These are phyloP conservation scores for Macrotrachela quadricornifera DNA, from an alignment of 1,140 invertebrate species.

Conservation along the genomic window DNA sequence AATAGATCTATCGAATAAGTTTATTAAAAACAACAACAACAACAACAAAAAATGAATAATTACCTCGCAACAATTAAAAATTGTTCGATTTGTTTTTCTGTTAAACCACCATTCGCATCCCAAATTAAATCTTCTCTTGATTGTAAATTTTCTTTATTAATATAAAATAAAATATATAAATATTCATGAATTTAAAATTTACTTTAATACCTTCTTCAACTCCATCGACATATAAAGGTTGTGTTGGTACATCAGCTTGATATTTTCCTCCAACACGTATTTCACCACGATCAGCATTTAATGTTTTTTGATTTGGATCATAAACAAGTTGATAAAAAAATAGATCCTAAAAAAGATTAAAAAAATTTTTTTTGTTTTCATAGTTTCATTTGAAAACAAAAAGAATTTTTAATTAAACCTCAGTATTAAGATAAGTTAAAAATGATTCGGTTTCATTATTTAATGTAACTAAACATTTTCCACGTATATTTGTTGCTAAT, in stretches of 20 bases:
- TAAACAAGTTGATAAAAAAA: slow-evolving; percentile 99
- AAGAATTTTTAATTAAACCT: neutral
- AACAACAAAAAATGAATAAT: too few species aligned
- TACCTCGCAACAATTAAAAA: slow-evolving; percentile 68
- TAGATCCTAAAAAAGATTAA: slow-evolving; percentile 39
- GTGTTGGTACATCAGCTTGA: slow-evolving; percentile 54
- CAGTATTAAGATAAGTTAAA: too few species aligned
- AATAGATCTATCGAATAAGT: slow-evolving; percentile 48
- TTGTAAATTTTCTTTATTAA: neutral
- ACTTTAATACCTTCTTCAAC: neutral
- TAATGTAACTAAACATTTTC: slow-evolving; percentile 90
- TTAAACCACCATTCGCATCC: slow-evolving; percentile 32
- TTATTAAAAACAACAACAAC: too few species aligned
- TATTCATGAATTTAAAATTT: slow-evolving; percentile 7
- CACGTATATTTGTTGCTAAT: slow-evolving; percentile 90
- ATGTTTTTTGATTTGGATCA: slow-evolving; percentile 90
- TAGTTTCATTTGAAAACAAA: neutral
- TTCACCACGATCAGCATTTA: slow-evolving; percentile 83
- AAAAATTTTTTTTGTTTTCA: too few species aligned
- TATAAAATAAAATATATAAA: slow-evolving; percentile 9
- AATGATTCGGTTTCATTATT: slow-evolving; percentile 41
- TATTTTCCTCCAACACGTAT: slow-evolving; percentile 76
- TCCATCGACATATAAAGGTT: too few species aligned
- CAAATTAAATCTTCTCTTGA: slow-evolving; percentile 8
- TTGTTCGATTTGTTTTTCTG: slow-evolving; percentile 90